Conservation (phyloP, 2,113 vertebrate species). For the Microtus montanus region DNA sequence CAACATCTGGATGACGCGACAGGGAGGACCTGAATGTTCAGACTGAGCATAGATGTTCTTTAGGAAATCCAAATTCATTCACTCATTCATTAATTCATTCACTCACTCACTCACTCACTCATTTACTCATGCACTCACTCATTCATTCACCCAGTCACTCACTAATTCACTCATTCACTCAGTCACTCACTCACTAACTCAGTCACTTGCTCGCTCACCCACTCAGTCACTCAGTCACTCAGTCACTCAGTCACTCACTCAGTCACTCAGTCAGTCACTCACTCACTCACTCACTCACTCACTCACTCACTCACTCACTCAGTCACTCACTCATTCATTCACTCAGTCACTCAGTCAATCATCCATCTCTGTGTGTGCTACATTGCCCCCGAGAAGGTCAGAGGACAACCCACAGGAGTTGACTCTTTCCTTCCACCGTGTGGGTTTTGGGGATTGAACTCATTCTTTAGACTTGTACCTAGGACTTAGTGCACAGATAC, state of each 20-base stretch:
- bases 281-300: not conserved
- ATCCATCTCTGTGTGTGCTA: not conserved
- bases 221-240: not conserved
- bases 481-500: not conserved
- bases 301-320: too few relatives aligned
- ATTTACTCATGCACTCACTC: not conserved
- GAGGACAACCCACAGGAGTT: not conserved
- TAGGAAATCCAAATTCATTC: not conserved
- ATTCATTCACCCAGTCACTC: not conserved
- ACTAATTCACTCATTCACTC: not conserved
- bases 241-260: too few relatives aligned
- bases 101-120: rapidly evolving
- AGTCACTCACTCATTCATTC: too few relatives aligned
- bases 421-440: not conserved
- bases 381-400: not conserved
- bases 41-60: not conserved
- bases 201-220: too few relatives aligned
- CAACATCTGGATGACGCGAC: rapidly evolving
- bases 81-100: rapidly evolving
- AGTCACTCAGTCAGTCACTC: not conserved
- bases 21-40: not conserved
- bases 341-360: not conserved
- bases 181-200: too few relatives aligned
- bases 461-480: not conserved
- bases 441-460: not conserved